Base-by-base conservation (phyloP, 2,888 invertebrate genomes). In the Galeruca laticollis region DNA sequence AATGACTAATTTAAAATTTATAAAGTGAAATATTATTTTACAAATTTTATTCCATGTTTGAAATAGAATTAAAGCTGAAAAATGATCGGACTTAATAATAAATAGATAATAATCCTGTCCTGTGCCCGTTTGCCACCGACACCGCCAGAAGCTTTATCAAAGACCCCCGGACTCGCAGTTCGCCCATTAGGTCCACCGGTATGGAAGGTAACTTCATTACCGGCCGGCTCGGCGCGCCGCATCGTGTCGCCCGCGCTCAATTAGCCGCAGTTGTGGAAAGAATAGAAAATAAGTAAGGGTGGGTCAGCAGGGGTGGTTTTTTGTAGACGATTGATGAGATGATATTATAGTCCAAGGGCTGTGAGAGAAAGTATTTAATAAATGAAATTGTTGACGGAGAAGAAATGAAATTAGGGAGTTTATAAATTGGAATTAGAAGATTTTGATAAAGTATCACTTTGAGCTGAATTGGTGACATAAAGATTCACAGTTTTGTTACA, bases 181-280 rank as follows among this genome's bases (percentile, higher is more conserved):
- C 70, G 76, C 68, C 79, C 74, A 74, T 75, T 75, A 75, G 75
- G 57, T 70, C 74, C 74, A 63, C 72, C 74, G 72, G 64, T 78
- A 76, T 77, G 75, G 76, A 78, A 80, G 81, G 80, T 82, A 81
- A 82, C 81, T 82, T 83, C 82, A 81, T 81, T 81, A 81, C 74
- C 76, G 80, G 76, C 70, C 75, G 79, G 56, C 78, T 76, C 79
- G 79, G 75, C 59, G 66, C 66, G 51, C 75, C 49, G 51, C 66
- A 49, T 66, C 59, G 66, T 81, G 82, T 83, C 85, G 83, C 85
- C 87, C 86, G 84, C 87, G 87, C 85, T 86, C 88, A 89, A 89
- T 89, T 89, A 89, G 88, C 86, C 86, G 83, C 83, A 84, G 86
- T 86, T 76, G 87, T 85, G 86, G 86, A 88, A 87, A 85, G 86